A percentile compares a stretch with the other conserved stretches of the same genome.
phyloP scores from a whole-genome alignment of 2,113 vertebrate species.

The Myanophis thanlyinensis region DNA sequence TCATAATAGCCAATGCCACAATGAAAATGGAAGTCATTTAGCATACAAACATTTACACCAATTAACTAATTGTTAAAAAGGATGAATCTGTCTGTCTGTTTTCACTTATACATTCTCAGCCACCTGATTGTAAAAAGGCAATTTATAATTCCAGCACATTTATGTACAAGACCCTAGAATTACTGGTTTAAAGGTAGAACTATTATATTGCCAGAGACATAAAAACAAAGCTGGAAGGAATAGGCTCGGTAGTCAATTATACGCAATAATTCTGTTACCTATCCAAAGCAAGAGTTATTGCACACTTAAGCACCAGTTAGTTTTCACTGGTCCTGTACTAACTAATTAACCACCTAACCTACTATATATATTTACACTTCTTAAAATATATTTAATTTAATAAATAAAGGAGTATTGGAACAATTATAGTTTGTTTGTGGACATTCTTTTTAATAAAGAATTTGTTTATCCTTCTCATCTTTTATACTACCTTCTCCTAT shows the following conservation, averaged over 20 bases:
- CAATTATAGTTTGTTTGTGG: neutral
- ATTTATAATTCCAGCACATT: neutral
- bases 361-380: neutral
- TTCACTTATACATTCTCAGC: neutral
- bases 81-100: neutral
- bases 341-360: slow-evolving; percentile 5
- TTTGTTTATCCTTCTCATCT: no score
- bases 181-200: neutral
- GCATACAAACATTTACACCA: neutral
- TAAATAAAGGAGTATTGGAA: neutral
- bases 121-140: neutral
- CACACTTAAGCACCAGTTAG: neutral
- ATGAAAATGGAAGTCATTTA: neutral
- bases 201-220: neutral
- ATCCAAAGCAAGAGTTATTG: slow-evolving; percentile 7
- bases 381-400: neutral
- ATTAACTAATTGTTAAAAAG: neutral
- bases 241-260: neutral
- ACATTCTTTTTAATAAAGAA: neutral
- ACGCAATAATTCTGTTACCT: neutral
- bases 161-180: neutral
- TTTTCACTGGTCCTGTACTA: slow-evolving; percentile 1
- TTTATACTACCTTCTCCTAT: no score
- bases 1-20: neutral
- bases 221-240: neutral